Base-by-base conservation (phyloP, 2,797 vertebrate species). In the Sebastes glaucus region DNA sequence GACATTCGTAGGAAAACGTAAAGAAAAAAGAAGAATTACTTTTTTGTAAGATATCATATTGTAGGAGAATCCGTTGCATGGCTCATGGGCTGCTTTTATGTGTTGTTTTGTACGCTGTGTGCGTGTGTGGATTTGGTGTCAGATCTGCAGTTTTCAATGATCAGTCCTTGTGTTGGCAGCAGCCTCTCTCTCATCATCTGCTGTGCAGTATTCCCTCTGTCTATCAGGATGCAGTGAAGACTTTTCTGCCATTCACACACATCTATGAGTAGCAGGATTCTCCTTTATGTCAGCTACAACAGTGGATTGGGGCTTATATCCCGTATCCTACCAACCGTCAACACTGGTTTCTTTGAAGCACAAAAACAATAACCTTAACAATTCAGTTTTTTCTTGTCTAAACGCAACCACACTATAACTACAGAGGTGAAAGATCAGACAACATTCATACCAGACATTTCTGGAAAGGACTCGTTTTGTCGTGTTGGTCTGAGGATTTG, bases 181-280 rank as follows among this genome's bases (percentile, higher is more conserved):
- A 42, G 14, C 38, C 14, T 16, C 38, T 16, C 10, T 42, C 10
- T 8, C 6, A 20, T 59, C 6, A 4, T 57, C 33, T 27, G 16
- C 22, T 11, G 10, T 57, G 23, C 23, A 71, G 14, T 27, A 20
- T n/a, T 11, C 6, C 8, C 6, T 32, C 56, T 61, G 16, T 61
- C 61, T 38, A 16, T 62, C 30, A 11, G 60, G 7, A 14, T 13
- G 32, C n/a, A 8, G n/a, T n/a, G 46, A 20, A 49, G 46, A 49
- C 46, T 49, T 49, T 20, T 1, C 38, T 42, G 38, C 3, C 38
- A 16, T 42, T 42, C 38, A 16, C 1, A 42, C 38, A 42, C 14
- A 42, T 16, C 38, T 16, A 0, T 42, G 38, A 0, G 38, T 42
- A 20, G 7, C 0, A 49, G 46, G 1, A 20, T 49, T 49, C 18